phyloP scores from a whole-genome alignment of 2,797 vertebrate genomes.

The Ctenopoma multispine region DNA sequence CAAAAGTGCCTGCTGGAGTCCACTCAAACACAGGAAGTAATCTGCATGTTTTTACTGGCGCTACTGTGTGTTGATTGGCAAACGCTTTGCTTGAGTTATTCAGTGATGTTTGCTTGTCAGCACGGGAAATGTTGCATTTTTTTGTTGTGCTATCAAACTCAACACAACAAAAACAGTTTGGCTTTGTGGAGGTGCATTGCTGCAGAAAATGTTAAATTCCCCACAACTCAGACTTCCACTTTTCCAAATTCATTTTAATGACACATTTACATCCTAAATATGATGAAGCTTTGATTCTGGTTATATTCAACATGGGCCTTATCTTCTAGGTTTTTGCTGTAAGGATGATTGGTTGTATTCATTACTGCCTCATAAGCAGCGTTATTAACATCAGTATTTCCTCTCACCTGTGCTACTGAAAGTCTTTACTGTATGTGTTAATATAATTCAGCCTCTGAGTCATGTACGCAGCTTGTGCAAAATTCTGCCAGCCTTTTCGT shows the following conservation, averaged over 20 bases:
- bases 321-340: slow-evolving; percentile 26
- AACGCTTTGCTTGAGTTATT: slow-evolving; percentile 74
- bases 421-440: not conserved
- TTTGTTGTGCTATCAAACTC: slow-evolving; percentile 64
- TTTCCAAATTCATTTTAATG: slow-evolving; percentile 25
- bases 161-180: slow-evolving; percentile 58
- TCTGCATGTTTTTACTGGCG: slow-evolving; percentile 79
- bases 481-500: not conserved
- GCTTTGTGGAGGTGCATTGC: slow-evolving; percentile 51
- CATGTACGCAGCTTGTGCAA: not conserved
- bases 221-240: slow-evolving; percentile 16
- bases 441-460: slow-evolving; percentile 9
- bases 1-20: slow-evolving; percentile 77
- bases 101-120: slow-evolving; percentile 76
- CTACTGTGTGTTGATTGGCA: slow-evolving; percentile 76
- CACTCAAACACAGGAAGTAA: slow-evolving; percentile 76
- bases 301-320: slow-evolving; percentile 21
- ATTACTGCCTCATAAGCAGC: slow-evolving; percentile 27
- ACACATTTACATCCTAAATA: slow-evolving; percentile 15
- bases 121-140: slow-evolving; percentile 49
- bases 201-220: slow-evolving; percentile 40
- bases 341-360: slow-evolving; percentile 31
- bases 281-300: slow-evolving; percentile 9
- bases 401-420: slow-evolving; percentile 16
- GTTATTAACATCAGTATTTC: slow-evolving; percentile 38